Evolutionary conservation across 1,140 invertebrate species (phyloP).

Genomic region (Drosophila busckii): DNA sequence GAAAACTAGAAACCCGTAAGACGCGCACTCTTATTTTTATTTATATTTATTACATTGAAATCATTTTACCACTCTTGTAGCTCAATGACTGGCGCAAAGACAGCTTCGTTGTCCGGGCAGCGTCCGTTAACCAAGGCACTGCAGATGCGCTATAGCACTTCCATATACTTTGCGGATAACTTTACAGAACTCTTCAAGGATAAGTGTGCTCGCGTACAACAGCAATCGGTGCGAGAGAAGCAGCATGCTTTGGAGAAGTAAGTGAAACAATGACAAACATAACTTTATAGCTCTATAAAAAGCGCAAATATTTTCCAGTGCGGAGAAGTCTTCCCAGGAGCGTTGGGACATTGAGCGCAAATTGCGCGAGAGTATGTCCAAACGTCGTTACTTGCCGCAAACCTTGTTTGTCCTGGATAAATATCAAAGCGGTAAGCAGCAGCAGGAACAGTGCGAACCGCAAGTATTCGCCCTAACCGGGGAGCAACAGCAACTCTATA

Average conservation of each 20-base stretch:
- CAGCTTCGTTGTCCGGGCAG: neutral
- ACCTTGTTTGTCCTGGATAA: conserved; percentile 34
- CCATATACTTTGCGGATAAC: conserved; percentile 22
- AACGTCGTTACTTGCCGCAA: neutral
- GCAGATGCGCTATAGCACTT: conserved; percentile 19
- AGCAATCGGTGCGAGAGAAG: conserved; percentile 2
- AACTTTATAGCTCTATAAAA: neutral
- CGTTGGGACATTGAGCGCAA: conserved; percentile 22
- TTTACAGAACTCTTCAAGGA: conserved; percentile 10
- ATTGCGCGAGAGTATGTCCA: conserved; percentile 19
- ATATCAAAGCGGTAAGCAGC: rapidly evolving
- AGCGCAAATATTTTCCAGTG: conserved; percentile 3
- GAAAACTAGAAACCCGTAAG: too few relatives aligned
- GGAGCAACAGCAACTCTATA: conserved; percentile 9
- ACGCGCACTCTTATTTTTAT: too few relatives aligned
- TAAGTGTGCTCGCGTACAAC: neutral
- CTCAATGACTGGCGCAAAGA: too few relatives aligned
- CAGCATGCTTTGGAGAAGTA: conserved; percentile 12
- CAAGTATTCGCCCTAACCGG: conserved; percentile 29
- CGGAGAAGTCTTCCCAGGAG: neutral
- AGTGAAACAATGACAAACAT: neutral
- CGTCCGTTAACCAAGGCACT: conserved; percentile 5
- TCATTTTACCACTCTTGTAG: too few relatives aligned
- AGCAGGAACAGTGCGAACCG: neutral
- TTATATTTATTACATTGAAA: too few relatives aligned